A percentile compares a stretch with the other conserved stretches of the same genome.
These are phyloP conservation scores for Brachionichthys hirsutus DNA, from an alignment of 2,113 vertebrate species.

Conservation along the genomic window DNA sequence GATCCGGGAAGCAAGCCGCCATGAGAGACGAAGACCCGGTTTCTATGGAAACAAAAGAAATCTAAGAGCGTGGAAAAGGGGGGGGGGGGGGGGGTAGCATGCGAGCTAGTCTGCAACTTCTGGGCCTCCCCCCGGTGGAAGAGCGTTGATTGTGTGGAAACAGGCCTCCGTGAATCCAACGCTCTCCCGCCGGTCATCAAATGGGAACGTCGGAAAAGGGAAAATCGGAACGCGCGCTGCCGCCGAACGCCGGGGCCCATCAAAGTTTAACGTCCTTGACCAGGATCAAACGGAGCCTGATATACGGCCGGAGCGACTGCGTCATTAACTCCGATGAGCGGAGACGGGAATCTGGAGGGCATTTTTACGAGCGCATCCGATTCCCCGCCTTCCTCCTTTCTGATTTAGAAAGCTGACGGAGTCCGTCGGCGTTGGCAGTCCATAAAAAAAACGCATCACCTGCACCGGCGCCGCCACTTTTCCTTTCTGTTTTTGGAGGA, in stretches of 20 bases:
- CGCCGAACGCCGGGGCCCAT: constrained; percentile 42
- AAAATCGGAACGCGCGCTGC: constrained; percentile 27
- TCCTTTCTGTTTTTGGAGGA: constrained; percentile 2
- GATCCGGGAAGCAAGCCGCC: constrained; percentile 52
- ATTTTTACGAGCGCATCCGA: constrained; percentile 55
- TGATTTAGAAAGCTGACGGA: constrained; percentile 70
- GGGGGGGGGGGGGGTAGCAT: constrained; percentile 12
- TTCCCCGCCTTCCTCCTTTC: constrained; percentile 35
- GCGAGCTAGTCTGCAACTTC: constrained; percentile 22
- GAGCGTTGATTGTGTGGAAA: too few species aligned
- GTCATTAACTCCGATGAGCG: constrained; percentile 67
- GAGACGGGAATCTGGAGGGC: constrained; percentile 47
- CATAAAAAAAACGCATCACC: constrained; percentile 47
- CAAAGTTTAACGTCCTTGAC: constrained; percentile 69
- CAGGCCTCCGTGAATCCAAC: too few species aligned
- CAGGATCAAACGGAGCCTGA: constrained; percentile 65
- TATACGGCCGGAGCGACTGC: constrained; percentile 51
- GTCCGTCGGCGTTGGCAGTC: constrained; percentile 51
- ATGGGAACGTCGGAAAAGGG: too few species aligned
- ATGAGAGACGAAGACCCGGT: constrained; percentile 56
- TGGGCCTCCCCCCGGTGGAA: constrained; percentile 33
- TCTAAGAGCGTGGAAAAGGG: constrained; percentile 35
- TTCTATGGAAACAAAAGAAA: constrained; percentile 76
- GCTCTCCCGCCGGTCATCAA: constrained; percentile 34
- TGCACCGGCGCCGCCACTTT: constrained; percentile 23